These are phyloP conservation scores for Nesoenas mayeri DNA, from an alignment of 2,113 vertebrate species.

Conservation along the genomic window DNA sequence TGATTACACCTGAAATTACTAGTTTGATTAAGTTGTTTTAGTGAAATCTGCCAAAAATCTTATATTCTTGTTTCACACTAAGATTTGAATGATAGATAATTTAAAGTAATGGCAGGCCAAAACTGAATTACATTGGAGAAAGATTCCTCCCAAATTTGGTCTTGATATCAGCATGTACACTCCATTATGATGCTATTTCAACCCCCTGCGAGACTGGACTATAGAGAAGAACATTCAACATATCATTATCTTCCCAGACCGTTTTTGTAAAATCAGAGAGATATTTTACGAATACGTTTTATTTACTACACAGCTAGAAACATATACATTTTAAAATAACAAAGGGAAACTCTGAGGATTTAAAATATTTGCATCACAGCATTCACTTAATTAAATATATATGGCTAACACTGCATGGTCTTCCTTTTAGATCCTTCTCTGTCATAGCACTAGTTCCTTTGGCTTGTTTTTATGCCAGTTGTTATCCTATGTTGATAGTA, in stretches of 20 bases:
- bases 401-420: background rate
- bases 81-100: background rate
- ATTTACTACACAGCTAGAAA: background rate
- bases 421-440: background rate
- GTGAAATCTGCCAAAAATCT: background rate
- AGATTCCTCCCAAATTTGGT: background rate
- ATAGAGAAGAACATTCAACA: background rate
- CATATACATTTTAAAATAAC: background rate
- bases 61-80: background rate
- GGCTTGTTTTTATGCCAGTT: background rate
- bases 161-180: background rate
- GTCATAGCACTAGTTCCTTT: background rate
- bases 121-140: background rate
- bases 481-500: background rate
- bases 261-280: background rate
- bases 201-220: no score
- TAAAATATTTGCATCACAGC: background rate
- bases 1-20: background rate
- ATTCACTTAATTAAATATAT: background rate
- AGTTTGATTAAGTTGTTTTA: background rate
- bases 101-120: background rate
- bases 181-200: background rate
- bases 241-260: background rate
- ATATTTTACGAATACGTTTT: background rate
- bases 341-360: background rate